Evolutionary conservation across 2,797 vertebrate genomes (phyloP), one percentile per base, ranked within the genome.

Genomic region (Tauraco hartlaubi): DNA sequence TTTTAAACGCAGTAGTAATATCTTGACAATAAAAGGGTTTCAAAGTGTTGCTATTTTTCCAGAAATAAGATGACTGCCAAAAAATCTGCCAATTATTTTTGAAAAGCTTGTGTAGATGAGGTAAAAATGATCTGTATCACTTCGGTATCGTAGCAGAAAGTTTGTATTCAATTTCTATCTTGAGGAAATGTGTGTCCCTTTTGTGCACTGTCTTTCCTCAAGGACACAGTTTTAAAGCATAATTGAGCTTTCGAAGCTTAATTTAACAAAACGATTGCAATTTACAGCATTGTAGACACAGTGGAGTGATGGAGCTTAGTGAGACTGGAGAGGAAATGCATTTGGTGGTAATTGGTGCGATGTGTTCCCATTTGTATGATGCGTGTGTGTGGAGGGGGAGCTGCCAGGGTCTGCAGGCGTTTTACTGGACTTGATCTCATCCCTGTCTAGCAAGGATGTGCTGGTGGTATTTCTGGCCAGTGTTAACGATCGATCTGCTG

Each of bases 1-100:
- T 90, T 87, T 63, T 6, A 74, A 90, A 90, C 31, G 61, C 46
- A 19, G 26, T 15, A 49, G 69, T 61, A 78, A 44, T 85, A 88
- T 77, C 79, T 88, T 61, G 64, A 85, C 58, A 68, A 31, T 18
- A 61, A 80, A 88, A 84, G 64, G 33, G 46, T 80, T 90, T 88
- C 41, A 58, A 54, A 85, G 88, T 58, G 61, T 77, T 72, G 46
- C 31, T 63, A 3, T 74, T 88, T 84, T 62, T 86, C 66, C 69
- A 41, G 88, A 81, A 92, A 77, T 31, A 15, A 67, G 82, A 80
- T 17, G 64, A 17, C 43, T 61, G 44, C 58, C 75, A 71, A 33
- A 66, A 88, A 23, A 11, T 44, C 68, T 31, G n/a, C 54, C 54
- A 46, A 4, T 67, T 48, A n/a, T 54, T 85, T 90, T 58, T 64